phyloP scores from a whole-genome alignment of 2,888 invertebrate genomes.

The Drosophila peninsularis region DNA sequence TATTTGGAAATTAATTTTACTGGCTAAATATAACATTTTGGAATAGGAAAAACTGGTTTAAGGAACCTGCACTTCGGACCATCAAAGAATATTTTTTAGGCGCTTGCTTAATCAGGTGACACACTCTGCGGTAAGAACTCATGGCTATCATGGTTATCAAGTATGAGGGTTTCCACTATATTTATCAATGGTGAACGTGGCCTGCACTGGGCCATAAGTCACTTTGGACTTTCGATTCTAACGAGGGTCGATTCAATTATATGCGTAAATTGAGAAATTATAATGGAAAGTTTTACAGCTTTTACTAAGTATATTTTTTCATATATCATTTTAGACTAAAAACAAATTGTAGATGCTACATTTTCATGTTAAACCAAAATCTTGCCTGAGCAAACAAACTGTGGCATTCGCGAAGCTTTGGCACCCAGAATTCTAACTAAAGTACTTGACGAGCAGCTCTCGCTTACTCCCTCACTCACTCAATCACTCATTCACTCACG shows the following conservation, averaged over 20 bases:
- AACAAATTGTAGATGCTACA: too few relatives aligned
- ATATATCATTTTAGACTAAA: too few relatives aligned
- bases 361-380: not conserved
- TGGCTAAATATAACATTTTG: not conserved
- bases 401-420: constrained; percentile 1
- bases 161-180: constrained; percentile 16
- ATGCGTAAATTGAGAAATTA: not conserved
- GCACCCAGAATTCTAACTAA: not conserved
- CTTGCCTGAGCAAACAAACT: not conserved
- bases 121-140: not conserved
- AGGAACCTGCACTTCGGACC: not conserved
- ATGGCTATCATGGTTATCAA: constrained; percentile 44
- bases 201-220: not conserved
- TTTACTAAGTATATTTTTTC: too few relatives aligned
- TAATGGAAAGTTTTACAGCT: not conserved
- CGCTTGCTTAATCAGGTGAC: constrained; percentile 20
- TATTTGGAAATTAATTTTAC: not conserved
- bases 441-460: constrained; percentile 20
- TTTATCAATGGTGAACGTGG: constrained; percentile 47
- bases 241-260: constrained; percentile 25
- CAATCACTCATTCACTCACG: not conserved
- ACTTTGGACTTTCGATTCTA: constrained; percentile 8
- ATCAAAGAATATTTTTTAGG: not conserved
- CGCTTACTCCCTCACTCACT: not conserved
- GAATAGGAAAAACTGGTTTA: not conserved